Conservation (phyloP, 2,797 vertebrate genomes). For the Meda fulgida region DNA sequence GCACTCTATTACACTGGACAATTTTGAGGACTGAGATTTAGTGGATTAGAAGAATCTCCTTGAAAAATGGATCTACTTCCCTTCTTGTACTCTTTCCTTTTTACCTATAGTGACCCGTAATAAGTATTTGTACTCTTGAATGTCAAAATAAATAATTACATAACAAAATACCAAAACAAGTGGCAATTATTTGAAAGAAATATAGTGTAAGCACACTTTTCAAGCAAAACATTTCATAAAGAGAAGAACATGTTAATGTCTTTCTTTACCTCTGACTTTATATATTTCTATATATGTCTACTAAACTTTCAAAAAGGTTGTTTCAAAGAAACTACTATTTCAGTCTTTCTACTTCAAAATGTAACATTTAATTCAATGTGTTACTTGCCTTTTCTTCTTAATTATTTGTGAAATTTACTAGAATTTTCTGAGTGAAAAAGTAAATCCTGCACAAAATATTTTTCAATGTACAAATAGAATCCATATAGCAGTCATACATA, state of each 20-base stretch:
- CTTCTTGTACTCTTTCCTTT: neutral
- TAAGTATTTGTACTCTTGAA: neutral
- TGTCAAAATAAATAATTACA: neutral
- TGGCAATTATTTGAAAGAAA: neutral
- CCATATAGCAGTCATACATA: neutral
- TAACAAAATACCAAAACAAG: neutral
- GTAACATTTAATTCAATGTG: neutral
- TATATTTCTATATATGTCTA: too few species aligned
- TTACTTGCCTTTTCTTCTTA: neutral
- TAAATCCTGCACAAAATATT: neutral
- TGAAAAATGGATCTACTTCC: neutral
- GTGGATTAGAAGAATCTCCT: neutral
- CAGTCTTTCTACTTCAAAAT: neutral
- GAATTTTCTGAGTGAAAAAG: too few species aligned
- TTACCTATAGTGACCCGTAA: neutral
- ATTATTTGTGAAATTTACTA: neutral
- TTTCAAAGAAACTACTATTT: neutral
- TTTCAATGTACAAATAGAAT: neutral
- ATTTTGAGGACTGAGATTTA: neutral
- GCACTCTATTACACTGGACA: conserved; percentile 2
- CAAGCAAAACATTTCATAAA: too few species aligned
- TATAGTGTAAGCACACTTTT: neutral
- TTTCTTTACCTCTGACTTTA: too few species aligned
- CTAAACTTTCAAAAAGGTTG: too few species aligned
- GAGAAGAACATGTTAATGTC: neutral